Base-by-base conservation (phyloP, 1,140 invertebrate species). In the Probaryconus sp. region DNA sequence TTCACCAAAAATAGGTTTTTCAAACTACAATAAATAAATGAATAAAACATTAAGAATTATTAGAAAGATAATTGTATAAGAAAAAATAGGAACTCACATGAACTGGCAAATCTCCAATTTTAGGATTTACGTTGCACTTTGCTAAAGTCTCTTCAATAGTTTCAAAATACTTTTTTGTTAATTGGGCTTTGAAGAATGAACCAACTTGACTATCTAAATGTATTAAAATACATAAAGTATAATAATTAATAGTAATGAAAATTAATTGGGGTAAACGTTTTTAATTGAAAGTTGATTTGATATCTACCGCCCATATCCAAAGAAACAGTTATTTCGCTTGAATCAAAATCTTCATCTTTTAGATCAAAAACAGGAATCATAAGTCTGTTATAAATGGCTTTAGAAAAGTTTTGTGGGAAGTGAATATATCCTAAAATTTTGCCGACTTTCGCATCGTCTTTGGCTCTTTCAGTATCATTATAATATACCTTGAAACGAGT, bases 391-490 rank as follows among this genome's bases (percentile, higher is more conserved):
- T 90, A 83, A 0, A 94, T 82, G 3, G 92, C 89, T 14, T 87
- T 77, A 0, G 95, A 93, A 81, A 96, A 97, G 83, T 96, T 96
- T 17, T 85, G 78, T 0, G 89, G 81, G 75, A 97, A 93, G 64
- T 92, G 87, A 16, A 97, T 83, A 0, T 92, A 90, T 0, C 93
- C 96, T 80, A 92, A 91, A 0, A 91, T 87, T 20, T 90, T 79
- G 0, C 93, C 93, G 0, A 85, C 85, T 5, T 86, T 83, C 0
- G 95, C 91, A 0, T 90, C 91, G 0, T 85, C 45, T 1, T 89
- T 84, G 0, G 94, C 94, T 17, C 89, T 87, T 1, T 89, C 84
- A 1, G 90, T 78, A 14, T 88, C 81, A 7, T 89, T 80, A 76
- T 89, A 93, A 74, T 85, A 89, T 17, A 84, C 74, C 91, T 92